A percentile compares a stretch with the other conserved stretches of the same genome.
These are phyloP conservation scores for Diacarnus erythraeanus DNA, from an alignment of 37 sponge, comb jelly and placozoan genomes.

Conservation along the genomic window DNA sequence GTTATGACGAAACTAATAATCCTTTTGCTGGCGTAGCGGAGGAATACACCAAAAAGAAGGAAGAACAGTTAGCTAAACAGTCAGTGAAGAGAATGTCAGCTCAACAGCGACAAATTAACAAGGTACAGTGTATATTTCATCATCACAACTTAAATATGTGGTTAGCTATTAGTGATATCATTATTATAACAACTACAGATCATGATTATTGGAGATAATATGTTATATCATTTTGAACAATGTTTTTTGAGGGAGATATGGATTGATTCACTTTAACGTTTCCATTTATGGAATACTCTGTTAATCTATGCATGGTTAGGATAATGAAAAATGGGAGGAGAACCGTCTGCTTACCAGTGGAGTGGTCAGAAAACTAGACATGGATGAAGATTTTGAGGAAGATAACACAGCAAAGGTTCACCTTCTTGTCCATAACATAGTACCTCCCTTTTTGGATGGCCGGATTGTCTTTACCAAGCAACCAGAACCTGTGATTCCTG, in stretches of 20 bases:
- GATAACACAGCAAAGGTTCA: conserved; percentile 89
- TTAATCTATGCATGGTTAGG: conserved; percentile 25
- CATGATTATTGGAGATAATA: too few species aligned
- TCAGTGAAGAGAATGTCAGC: conserved; percentile 92
- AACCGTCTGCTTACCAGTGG: conserved; percentile 97
- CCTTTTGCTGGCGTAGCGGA: conserved; percentile 91
- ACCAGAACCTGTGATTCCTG: conserved; percentile 36
- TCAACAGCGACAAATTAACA: conserved; percentile 92
- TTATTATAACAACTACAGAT: too few species aligned
- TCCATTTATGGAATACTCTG: neutral
- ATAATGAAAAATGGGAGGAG: conserved; percentile 97
- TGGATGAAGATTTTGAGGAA: conserved; percentile 93
- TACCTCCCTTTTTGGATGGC: conserved; percentile 98
- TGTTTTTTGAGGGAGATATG: too few species aligned
- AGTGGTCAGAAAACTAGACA: conserved; percentile 70
- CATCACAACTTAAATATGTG: too few species aligned
- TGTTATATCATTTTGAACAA: too few species aligned
- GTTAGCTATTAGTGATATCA: too few species aligned
- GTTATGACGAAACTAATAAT: conserved; percentile 92
- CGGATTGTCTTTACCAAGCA: conserved; percentile 92
- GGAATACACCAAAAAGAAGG: conserved; percentile 94
- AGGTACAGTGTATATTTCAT: too few species aligned
- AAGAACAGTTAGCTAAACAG: conserved; percentile 86
- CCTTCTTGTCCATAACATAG: conserved; percentile 97
- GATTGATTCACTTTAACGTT: neutral